Percentiles rank a stretch among this genome's conserved stretches.
phyloP scores from a whole-genome alignment of 1,140 invertebrate species.

The Ruditapes philippinarum region DNA sequence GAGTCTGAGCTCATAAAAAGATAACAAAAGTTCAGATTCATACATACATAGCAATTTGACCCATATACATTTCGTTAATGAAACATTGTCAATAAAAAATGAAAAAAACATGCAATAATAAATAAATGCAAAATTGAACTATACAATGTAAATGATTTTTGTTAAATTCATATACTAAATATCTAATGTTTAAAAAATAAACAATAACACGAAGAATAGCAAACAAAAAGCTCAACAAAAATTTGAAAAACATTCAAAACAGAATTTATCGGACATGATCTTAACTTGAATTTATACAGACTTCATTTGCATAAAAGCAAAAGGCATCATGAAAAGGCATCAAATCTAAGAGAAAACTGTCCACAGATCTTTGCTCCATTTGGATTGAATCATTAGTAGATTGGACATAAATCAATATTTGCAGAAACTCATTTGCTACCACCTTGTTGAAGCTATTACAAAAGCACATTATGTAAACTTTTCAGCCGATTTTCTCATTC shows the following conservation, averaged over 20 bases:
- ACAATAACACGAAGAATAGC: not conserved
- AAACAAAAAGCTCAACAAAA: not conserved
- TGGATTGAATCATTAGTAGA: too few species aligned
- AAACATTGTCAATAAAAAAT: not conserved
- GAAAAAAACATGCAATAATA: slow-evolving; percentile 7
- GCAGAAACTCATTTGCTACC: too few species aligned
- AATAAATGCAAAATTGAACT: not conserved
- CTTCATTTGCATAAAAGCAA: not conserved
- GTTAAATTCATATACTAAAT: not conserved
- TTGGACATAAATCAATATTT: too few species aligned
- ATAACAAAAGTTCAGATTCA: slow-evolving; percentile 2
- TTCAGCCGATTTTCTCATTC: too few species aligned
- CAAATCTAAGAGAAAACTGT: too few species aligned
- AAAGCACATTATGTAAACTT: too few species aligned
- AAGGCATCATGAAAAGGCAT: too few species aligned
- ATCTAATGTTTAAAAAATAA: not conserved
- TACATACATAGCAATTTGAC: slow-evolving; percentile 3
- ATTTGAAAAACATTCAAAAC: not conserved
- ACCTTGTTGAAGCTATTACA: too few species aligned
- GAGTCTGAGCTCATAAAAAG: too few species aligned
- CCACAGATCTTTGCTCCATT: too few species aligned
- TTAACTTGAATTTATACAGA: not conserved
- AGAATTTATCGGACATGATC: not conserved
- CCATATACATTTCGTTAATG: slow-evolving; percentile 1
- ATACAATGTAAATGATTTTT: not conserved